Conservation (phyloP, 2,113 vertebrate species). For the Motacilla alba region DNA sequence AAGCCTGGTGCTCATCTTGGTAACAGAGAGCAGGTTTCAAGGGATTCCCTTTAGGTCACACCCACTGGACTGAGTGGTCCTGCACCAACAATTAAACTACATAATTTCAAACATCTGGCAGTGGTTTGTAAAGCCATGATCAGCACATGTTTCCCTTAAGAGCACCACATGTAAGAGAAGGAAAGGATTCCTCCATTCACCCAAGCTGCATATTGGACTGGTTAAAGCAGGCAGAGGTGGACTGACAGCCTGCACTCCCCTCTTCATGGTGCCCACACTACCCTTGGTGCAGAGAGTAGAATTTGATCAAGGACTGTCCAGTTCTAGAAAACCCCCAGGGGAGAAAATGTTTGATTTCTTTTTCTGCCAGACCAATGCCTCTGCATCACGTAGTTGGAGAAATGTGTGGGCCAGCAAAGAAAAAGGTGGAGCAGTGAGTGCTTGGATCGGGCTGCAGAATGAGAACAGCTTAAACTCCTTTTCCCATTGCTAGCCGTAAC, state of each 20-base stretch:
- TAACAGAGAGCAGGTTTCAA: neutral
- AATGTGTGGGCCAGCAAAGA: accelerated
- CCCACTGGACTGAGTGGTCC: neutral
- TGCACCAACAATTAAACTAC: neutral
- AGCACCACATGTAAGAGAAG: neutral
- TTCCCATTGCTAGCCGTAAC: accelerated
- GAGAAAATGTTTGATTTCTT: neutral
- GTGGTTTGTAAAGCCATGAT: neutral
- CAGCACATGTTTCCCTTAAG: neutral
- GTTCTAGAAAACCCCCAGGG: neutral
- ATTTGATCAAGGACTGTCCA: neutral
- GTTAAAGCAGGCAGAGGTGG: neutral
- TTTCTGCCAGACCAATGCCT: neutral
- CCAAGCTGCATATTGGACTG: neutral
- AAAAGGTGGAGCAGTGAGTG: neutral
- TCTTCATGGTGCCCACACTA: neutral
- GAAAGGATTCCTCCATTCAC: neutral
- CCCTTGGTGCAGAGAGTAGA: neutral
- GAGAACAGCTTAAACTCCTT: neutral
- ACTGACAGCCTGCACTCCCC: neutral
- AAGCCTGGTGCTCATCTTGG: neutral
- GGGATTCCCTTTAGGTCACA: neutral
- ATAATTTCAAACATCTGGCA: neutral
- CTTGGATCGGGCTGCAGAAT: neutral
- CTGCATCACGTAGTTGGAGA: neutral